Evolutionary conservation across 2,888 invertebrate species (phyloP), one percentile per base, ranked within the genome.

Genomic region (Drosophila sordidula): DNA sequence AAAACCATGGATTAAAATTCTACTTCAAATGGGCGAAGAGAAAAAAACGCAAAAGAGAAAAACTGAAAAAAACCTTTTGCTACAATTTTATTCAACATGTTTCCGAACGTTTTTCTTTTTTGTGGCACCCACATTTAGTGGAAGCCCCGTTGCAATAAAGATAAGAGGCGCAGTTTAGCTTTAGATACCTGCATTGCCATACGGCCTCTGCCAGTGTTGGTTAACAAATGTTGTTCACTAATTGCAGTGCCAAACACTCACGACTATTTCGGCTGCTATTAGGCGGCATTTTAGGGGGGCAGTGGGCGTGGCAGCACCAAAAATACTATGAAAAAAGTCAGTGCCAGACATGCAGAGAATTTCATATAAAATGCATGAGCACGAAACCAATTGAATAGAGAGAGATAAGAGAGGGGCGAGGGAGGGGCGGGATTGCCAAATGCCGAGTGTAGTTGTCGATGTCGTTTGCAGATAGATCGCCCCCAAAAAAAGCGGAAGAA

Each of bases 311-410:
- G 16, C 34, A 16, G 26, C 39, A 44, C 22, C 14, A 14, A 16
- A 39, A 39, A 39, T 14, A 14, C 14, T 3, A 39, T 0, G 9
- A 42, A 52, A 63, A 64, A 58, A 70, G 68, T 62, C 71, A 70
- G 78, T 44, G 63, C 76, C 83, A 85, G 75, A 70, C 75, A 72
- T 78, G 78, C 85, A 78, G 83, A 83, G 85, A 85, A 80, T 87
- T 85, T 89, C 78, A 87, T 87, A 87, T 75, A 89, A 85, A 85
- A 87, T 87, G 87, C 82, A 87, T 87, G 87, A 89, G 83, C 87
- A 89, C 79, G 79, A 83, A 87, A 87, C 73, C 87, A 89, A 85
- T 85, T 87, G 78, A 68, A 80, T 73, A 72, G 77, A 18, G 55
- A 56, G 38, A 36, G 38, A 12, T 38, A 11, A 18, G 2, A 6